These are phyloP conservation scores for Neogale vison DNA, from an alignment of 2,113 vertebrate species.

Conservation along the genomic window DNA sequence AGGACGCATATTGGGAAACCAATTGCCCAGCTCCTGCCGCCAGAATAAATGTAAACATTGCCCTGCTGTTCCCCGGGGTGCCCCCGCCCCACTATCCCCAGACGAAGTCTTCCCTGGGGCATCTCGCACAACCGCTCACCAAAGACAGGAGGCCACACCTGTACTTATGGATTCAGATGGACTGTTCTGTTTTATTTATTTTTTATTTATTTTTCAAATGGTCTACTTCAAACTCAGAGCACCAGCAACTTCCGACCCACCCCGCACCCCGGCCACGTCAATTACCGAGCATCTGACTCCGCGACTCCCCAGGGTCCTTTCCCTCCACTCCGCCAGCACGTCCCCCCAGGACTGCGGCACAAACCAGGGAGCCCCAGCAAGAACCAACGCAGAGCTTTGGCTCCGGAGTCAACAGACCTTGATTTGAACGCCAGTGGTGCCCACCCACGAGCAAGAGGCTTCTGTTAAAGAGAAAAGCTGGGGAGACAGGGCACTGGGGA, in stretches of 20 bases:
- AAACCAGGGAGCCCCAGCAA: neutral
- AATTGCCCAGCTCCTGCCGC: slow-evolving; percentile 30
- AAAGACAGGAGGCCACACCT: neutral
- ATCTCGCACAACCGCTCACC: neutral
- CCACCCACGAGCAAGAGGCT: neutral
- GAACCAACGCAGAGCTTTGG: neutral
- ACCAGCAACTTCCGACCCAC: neutral
- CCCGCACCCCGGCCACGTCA: no score
- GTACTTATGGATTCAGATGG: neutral
- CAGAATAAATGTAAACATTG: slow-evolving; percentile 2
- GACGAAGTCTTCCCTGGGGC: neutral
- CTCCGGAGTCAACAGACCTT: neutral
- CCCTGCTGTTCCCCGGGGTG: neutral
- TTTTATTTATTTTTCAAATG: neutral
- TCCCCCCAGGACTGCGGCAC: neutral
- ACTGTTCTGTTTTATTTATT: neutral
- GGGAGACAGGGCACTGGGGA: fast-evolving
- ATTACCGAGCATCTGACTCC: fast-evolving
- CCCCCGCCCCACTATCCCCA: neutral
- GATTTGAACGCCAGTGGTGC: neutral
- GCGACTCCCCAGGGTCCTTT: neutral
- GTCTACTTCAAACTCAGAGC: neutral
- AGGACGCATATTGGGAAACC: slow-evolving; percentile 59
- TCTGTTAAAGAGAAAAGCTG: neutral
- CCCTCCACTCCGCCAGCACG: no score